These are phyloP conservation scores for Peromyscus attwateri DNA, from an alignment of 2,797 vertebrate genomes.

Conservation along the genomic window DNA sequence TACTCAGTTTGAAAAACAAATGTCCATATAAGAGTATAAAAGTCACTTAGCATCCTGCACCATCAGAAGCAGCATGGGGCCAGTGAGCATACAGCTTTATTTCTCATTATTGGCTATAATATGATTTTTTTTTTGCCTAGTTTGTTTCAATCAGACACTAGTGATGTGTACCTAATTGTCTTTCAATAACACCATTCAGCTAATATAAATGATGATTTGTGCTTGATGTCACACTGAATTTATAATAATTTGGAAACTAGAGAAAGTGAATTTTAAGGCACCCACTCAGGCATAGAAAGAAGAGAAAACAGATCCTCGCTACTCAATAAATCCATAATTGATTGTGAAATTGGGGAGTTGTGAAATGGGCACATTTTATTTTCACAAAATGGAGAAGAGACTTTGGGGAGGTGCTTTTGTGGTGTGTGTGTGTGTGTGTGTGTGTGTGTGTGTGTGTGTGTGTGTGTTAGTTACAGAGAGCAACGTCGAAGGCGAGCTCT, in stretches of 20 bases:
- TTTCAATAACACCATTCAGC: constrained; percentile 78
- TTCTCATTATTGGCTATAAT: constrained; percentile 68
- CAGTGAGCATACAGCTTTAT: constrained; percentile 74
- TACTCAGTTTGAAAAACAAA: constrained; percentile 52
- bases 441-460: too few species aligned
- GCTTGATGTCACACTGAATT: constrained; percentile 77
- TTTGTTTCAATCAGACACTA: constrained; percentile 81
- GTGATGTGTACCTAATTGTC: constrained; percentile 80
- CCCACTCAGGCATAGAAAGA: constrained; percentile 69
- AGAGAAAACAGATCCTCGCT: constrained; percentile 68
- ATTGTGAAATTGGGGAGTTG: constrained; percentile 22
- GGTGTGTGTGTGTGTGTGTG: too few species aligned
- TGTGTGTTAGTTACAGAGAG: constrained; percentile 67
- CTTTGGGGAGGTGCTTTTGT: constrained; percentile 54
- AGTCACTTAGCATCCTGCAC: constrained; percentile 35
- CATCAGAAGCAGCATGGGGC: neutral
- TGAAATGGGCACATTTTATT: constrained; percentile 60
- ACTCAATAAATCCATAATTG: constrained; percentile 70
- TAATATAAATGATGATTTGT: constrained; percentile 83
- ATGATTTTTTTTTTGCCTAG: constrained; percentile 78
- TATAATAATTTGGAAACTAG: constrained; percentile 77
- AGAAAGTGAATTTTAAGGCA: constrained; percentile 66
- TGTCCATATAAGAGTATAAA: constrained; percentile 46
- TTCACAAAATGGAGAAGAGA: constrained; percentile 20
- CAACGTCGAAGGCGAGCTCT: constrained; percentile 56